Conservation (phyloP, 2,888 invertebrate genomes). For the Coelinius sp. region DNA sequence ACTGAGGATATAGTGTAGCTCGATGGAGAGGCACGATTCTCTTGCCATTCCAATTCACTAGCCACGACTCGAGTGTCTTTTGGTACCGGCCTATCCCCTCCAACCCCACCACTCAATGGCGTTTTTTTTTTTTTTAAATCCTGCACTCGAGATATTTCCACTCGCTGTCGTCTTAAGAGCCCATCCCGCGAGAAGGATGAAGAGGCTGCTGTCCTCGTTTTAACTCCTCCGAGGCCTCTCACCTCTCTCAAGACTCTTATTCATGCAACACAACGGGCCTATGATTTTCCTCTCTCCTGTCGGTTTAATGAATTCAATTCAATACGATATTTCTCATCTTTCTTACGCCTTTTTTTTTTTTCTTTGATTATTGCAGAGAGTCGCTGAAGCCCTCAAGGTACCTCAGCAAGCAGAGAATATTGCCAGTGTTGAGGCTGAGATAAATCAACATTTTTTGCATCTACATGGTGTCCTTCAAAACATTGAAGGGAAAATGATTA, state of each 20-base stretch:
- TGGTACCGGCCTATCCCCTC: slow-evolving; percentile 37
- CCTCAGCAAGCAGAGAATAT: slow-evolving; percentile 38
- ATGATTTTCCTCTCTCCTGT: slow-evolving; percentile 18
- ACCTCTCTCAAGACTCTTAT: slow-evolving; percentile 49
- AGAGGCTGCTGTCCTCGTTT: slow-evolving; percentile 52
- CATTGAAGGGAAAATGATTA: slow-evolving; percentile 71
- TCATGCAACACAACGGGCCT: slow-evolving; percentile 31
- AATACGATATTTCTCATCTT: slow-evolving; percentile 1
- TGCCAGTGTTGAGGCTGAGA: slow-evolving; percentile 61
- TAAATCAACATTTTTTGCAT: slow-evolving; percentile 74
- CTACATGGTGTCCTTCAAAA: slow-evolving; percentile 73
- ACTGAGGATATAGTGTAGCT: slow-evolving; percentile 57
- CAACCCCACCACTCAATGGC: slow-evolving; percentile 22
- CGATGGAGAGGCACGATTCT: slow-evolving; percentile 36
- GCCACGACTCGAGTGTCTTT: slow-evolving; percentile 44
- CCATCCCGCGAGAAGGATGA: slow-evolving; percentile 49
- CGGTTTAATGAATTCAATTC: background rate
- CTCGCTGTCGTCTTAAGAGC: slow-evolving; percentile 39
- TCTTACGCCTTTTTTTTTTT: slow-evolving; percentile 39
- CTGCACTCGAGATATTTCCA: slow-evolving; percentile 8
- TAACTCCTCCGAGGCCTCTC: slow-evolving; percentile 43
- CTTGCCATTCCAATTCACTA: slow-evolving; percentile 55
- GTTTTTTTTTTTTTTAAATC: slow-evolving; percentile 34
- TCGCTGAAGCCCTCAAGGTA: slow-evolving; percentile 36
- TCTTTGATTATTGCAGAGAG: slow-evolving; percentile 50